Evolutionary conservation across 1,140 invertebrate genomes (phyloP).

Genomic region (Copidosoma floridanum): DNA sequence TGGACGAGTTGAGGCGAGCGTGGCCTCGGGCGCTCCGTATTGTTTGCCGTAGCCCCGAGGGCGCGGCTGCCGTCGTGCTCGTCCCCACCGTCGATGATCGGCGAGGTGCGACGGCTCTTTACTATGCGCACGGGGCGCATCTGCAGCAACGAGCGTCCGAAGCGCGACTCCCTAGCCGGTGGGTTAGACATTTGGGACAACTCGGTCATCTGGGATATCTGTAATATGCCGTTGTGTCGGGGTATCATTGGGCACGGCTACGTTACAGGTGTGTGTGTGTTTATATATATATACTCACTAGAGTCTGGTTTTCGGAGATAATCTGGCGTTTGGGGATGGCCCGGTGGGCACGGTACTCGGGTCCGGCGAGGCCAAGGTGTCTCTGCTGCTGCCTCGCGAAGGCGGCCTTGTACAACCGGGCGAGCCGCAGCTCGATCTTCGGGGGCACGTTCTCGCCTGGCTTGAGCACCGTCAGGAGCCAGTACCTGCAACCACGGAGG

Average conservation of each 20-base stretch:
- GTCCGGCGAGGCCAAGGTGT: constrained; percentile 43
- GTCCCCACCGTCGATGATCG: constrained; percentile 24
- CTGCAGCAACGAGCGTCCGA: neutral
- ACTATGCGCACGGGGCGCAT: constrained; percentile 31
- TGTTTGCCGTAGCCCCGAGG: neutral
- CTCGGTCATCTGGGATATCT: neutral
- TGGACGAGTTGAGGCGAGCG: constrained; percentile 39
- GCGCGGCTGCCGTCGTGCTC: neutral
- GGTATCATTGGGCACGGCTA: too few relatives aligned
- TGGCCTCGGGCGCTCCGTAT: constrained; percentile 2
- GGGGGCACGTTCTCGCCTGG: constrained; percentile 46
- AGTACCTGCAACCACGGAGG: too few relatives aligned
- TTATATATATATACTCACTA: too few relatives aligned
- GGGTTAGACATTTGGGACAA: neutral
- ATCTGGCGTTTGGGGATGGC: constrained; percentile 3
- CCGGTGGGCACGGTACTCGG: neutral
- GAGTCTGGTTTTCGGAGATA: neutral
- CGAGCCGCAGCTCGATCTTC: constrained; percentile 54
- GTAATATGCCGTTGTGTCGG: too few relatives aligned
- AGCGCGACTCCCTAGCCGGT: neutral
- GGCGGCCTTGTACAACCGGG: constrained; percentile 55
- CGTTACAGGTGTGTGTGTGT: too few relatives aligned
- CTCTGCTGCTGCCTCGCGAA: constrained; percentile 55
- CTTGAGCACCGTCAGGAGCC: constrained; percentile 74
- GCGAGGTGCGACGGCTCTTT: constrained; percentile 28